These are phyloP conservation scores for Cataglyphis rosenhaueri DNA, from an alignment of 2,888 invertebrate genomes.

Conservation along the genomic window DNA sequence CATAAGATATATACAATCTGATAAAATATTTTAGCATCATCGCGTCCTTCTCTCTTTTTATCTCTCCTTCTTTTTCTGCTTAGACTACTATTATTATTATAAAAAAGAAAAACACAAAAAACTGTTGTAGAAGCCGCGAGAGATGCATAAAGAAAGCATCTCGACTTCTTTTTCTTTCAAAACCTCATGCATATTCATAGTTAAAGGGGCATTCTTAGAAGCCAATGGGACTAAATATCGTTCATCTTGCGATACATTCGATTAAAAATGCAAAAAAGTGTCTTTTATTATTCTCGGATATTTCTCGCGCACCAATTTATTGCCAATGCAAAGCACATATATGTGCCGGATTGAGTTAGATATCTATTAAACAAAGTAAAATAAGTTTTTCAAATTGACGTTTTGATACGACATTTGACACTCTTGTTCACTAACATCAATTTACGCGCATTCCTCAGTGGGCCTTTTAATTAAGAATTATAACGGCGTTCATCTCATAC, in stretches of 20 bases:
- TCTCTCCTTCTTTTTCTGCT: slow-evolving; percentile 40
- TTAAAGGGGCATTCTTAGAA: slow-evolving; percentile 76
- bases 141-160: slow-evolving; percentile 54
- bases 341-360: not conserved
- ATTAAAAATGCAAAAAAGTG: slow-evolving; percentile 22
- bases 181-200: slow-evolving; percentile 82
- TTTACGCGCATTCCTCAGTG: slow-evolving; percentile 2
- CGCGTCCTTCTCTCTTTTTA: slow-evolving; percentile 56
- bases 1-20: slow-evolving; percentile 82
- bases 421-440: not conserved
- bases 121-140: slow-evolving; percentile 66
- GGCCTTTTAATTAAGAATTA: slow-evolving; percentile 35
- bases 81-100: slow-evolving; percentile 68
- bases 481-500: slow-evolving; percentile 6
- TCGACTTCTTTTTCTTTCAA: not conserved
- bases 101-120: slow-evolving; percentile 71
- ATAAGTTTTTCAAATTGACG: not conserved
- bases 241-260: slow-evolving; percentile 67
- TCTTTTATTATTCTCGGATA: slow-evolving; percentile 47
- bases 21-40: slow-evolving; percentile 80
- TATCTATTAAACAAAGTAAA: slow-evolving; percentile 18
- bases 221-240: slow-evolving; percentile 57
- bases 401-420: not conserved
- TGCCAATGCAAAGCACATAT: not conserved
- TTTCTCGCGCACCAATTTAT: slow-evolving; percentile 26